These are phyloP conservation scores for Archaeoteleia sp. DNA, from an alignment of 2,888 invertebrate species.

Conservation along the genomic window DNA sequence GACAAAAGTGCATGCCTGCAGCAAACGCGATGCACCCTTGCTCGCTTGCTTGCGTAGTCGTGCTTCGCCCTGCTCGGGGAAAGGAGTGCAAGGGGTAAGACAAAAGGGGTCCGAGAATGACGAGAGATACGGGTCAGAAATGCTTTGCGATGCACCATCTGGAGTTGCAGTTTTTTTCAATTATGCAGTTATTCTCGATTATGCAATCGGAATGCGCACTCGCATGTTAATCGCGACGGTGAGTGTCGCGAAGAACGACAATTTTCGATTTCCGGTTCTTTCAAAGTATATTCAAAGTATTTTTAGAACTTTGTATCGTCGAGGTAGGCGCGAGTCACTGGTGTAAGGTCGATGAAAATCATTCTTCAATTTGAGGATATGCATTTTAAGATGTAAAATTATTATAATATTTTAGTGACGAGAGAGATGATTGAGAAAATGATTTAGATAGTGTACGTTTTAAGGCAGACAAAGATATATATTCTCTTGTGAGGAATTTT, in stretches of 20 bases:
- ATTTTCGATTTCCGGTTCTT: no score
- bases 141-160: constrained; percentile 71
- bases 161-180: constrained; percentile 71
- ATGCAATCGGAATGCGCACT: constrained; percentile 54
- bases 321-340: no score
- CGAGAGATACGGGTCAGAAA: constrained; percentile 70
- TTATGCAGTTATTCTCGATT: constrained; percentile 60
- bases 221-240: constrained; percentile 37
- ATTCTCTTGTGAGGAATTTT: no score
- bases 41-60: constrained; percentile 37
- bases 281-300: constrained; percentile 1
- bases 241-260: constrained; percentile 20
- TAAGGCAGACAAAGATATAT: no score
- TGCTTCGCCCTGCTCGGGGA: constrained; percentile 39
- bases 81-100: constrained; percentile 59
- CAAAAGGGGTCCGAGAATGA: constrained; percentile 65
- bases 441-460: no score
- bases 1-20: constrained; percentile 61
- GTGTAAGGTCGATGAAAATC: no score
- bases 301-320: no score
- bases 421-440: no score
- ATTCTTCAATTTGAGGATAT: no score
- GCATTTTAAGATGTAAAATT: no score
- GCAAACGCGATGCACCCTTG: constrained; percentile 60
- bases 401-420: no score